phyloP scores from a whole-genome alignment of 2,797 vertebrate species.

The Threskiornis aethiopicus region DNA sequence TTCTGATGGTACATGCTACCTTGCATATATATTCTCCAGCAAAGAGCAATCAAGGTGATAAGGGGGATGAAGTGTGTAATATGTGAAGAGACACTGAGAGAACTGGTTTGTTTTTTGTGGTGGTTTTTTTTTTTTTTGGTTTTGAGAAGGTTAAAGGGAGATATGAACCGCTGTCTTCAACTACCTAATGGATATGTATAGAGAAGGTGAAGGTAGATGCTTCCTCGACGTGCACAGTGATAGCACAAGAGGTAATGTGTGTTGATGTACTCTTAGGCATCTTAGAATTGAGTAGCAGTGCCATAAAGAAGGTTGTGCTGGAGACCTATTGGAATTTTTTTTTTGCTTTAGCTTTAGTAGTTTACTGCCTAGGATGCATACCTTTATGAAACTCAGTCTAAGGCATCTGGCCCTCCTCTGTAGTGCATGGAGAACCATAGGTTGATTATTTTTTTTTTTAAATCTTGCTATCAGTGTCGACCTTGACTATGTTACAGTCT shows the following conservation, averaged over 20 bases:
- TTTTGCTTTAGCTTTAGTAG: neutral
- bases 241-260: neutral
- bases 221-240: neutral
- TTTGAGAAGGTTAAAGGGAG: neutral
- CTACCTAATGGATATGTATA: neutral
- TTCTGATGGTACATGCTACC: neutral
- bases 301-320: neutral
- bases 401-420: neutral
- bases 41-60: neutral
- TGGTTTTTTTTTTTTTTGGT: neutral
- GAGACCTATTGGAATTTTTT: neutral
- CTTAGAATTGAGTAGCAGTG: neutral
- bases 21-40: neutral
- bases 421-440: neutral
- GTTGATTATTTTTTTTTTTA: too few species aligned
- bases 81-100: neutral
- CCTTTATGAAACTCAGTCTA: neutral
- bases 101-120: neutral
- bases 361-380: neutral
- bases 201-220: neutral
- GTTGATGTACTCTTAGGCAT: neutral
- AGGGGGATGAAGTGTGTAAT: neutral
- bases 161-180: neutral
- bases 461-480: neutral
- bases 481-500: neutral